A percentile compares a stretch with the other conserved stretches of the same genome.
These are phyloP conservation scores for western clawed frog (Xenopus tropicalis) DNA, from an alignment of 2,113 vertebrate genomes.

Conservation along the genomic window UCB_Xtro_10.0 CM004450.2:90759501-90760000, in stretches of 20 bases:
- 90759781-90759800: constrained; percentile 82
- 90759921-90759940: constrained; percentile 86
- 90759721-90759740: constrained; percentile 70
- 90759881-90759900: constrained; percentile 95
- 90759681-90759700: constrained; percentile 91
- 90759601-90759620: too few relatives aligned
- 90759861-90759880: constrained; percentile 86
- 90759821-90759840: constrained; percentile 96
- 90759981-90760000: constrained; percentile 89
- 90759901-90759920: constrained; percentile 92
- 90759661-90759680: constrained; percentile 53
- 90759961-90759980: constrained; percentile 93
- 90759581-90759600: too few relatives aligned
- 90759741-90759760: constrained; percentile 87
- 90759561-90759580: too few relatives aligned
- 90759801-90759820: constrained; percentile 91
- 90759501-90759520: too few relatives aligned
- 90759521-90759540: too few relatives aligned
- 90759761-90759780: constrained; percentile 71
- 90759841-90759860: constrained; percentile 74
- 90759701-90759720: constrained; percentile 83
- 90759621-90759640: too few relatives aligned
- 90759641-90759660: background rate
- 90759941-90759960: constrained; percentile 92
- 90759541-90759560: too few relatives aligned